Conservation (phyloP, 2,797 vertebrate genomes). For the Enteromius mattozi region DNA sequence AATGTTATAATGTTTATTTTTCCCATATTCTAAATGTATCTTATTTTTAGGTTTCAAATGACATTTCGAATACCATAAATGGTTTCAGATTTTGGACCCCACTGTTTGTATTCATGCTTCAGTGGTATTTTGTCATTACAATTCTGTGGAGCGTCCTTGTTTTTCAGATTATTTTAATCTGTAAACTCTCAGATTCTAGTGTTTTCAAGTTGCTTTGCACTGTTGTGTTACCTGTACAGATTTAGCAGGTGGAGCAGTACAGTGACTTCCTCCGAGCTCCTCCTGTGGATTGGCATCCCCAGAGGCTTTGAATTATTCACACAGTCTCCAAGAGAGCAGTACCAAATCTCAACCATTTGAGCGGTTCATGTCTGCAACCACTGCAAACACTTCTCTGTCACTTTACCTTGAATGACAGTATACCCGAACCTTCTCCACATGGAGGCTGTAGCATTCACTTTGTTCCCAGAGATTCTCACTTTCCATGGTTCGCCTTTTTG, state of each 20-base stretch:
- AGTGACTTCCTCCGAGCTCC: constrained; percentile 21
- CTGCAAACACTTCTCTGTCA: constrained; percentile 51
- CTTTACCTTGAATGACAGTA: constrained; percentile 54
- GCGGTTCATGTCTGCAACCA: constrained; percentile 32
- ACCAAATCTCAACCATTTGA: constrained; percentile 48
- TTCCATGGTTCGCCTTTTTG: constrained; percentile 47
- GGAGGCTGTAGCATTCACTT: constrained; percentile 49
- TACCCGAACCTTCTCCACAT: constrained; percentile 42
- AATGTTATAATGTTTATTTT: not conserved
- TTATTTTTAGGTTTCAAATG: not conserved
- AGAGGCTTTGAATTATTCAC: constrained; percentile 47
- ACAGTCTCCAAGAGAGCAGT: constrained; percentile 19
- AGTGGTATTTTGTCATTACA: constrained; percentile 14
- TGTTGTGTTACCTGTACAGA: constrained; percentile 3
- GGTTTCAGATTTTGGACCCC: not conserved
- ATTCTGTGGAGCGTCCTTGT: not conserved
- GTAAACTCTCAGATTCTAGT: not conserved
- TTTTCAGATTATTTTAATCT: constrained; percentile 1
- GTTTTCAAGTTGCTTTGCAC: constrained; percentile 7
- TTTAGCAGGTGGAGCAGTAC: constrained; percentile 3
- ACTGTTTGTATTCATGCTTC: not conserved
- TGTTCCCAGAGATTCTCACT: constrained; percentile 52
- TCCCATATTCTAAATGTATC: not conserved
- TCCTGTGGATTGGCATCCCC: constrained; percentile 35
- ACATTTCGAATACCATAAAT: not conserved